Evolutionary conservation across 1,140 invertebrate genomes (phyloP).

Genomic region (Rhopalosiphum padi): DNA sequence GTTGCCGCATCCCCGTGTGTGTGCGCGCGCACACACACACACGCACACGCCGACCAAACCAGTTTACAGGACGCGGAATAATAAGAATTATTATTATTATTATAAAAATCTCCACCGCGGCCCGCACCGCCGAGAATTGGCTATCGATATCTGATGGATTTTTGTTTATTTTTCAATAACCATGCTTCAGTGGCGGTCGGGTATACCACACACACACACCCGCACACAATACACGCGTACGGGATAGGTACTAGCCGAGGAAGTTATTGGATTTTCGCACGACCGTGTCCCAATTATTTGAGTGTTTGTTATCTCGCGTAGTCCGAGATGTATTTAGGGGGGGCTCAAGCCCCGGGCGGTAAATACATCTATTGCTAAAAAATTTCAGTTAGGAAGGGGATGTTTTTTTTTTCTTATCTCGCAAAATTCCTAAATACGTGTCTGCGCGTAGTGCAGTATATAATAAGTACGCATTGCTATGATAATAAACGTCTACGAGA

Average conservation of each 20-base stretch:
- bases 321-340: too few species aligned
- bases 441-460: too few species aligned
- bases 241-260: not conserved
- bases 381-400: too few species aligned
- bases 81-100: not conserved
- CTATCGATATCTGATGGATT: not conserved
- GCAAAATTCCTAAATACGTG: too few species aligned
- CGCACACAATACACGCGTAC: not conserved
- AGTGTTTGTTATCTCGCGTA: not conserved
- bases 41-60: not conserved
- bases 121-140: not conserved
- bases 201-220: not conserved
- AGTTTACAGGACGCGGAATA: constrained; percentile 7
- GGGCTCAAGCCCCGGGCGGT: too few species aligned
- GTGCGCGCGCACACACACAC: not conserved
- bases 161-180: constrained; percentile 32
- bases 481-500: not conserved
- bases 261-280: not conserved
- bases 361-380: too few species aligned
- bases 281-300: not conserved
- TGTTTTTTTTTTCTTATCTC: too few species aligned
- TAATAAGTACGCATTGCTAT: too few species aligned
- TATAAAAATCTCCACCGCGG: not conserved
- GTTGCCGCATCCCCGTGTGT: constrained; percentile 37
- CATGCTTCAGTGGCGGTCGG: not conserved